A percentile compares a stretch with the other conserved stretches of the same genome.
These are phyloP conservation scores for Drosophila antonietae DNA, from an alignment of 2,888 invertebrate species.

Conservation along the genomic window DNA sequence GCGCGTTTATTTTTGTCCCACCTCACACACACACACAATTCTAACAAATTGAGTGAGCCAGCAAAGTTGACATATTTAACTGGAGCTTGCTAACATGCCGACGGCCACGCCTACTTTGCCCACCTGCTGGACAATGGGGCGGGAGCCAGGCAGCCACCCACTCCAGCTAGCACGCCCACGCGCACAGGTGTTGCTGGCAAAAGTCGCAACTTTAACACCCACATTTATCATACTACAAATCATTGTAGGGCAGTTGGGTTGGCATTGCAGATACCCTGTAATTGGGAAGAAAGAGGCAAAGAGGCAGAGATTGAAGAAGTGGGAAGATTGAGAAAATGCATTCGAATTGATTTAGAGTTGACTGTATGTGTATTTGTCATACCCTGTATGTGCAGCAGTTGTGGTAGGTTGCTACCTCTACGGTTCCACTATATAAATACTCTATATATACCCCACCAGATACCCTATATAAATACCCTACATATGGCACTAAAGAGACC, in stretches of 20 bases:
- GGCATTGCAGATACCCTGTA: slow-evolving; percentile 20
- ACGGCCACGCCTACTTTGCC: slow-evolving; percentile 12
- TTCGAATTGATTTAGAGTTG: not conserved
- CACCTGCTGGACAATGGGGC: not conserved
- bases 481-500: too few species aligned
- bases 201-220: slow-evolving; percentile 56
- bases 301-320: not conserved
- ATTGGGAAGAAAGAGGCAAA: not conserved
- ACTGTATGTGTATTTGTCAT: rapidly evolving
- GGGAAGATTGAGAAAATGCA: too few species aligned
- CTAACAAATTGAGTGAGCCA: slow-evolving; percentile 68
- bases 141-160: not conserved
- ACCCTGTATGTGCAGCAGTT: not conserved
- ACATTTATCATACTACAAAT: slow-evolving; percentile 60
- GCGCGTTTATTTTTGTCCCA: slow-evolving; percentile 40
- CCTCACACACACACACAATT: slow-evolving; percentile 4
- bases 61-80: slow-evolving; percentile 60
- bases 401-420: not conserved
- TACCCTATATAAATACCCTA: too few species aligned
- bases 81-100: slow-evolving; percentile 47
- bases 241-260: not conserved
- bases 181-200: slow-evolving; percentile 50
- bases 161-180: slow-evolving; percentile 33
- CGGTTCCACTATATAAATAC: too few species aligned
- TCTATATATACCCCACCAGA: too few species aligned